Base-by-base conservation (phyloP, 2,888 invertebrate species). In the Pecten maximus region DNA sequence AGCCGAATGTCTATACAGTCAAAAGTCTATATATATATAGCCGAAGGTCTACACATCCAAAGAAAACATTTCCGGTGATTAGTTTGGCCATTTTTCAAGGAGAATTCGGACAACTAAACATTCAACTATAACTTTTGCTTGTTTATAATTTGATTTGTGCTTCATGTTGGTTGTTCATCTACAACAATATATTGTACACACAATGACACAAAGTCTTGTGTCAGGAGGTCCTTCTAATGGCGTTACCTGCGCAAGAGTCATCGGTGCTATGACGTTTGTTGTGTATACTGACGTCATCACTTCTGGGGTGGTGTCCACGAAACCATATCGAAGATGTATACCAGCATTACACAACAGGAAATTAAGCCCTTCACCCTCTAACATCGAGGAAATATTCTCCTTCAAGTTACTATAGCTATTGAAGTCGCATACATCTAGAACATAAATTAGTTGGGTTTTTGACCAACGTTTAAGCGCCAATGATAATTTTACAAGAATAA, bases 281-380 rank as follows among this genome's bases (percentile, higher is more conserved):
- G 90, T 90, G 88, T 88, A 94, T 23, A 50, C 28, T 35, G 86
- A 39, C 87, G 89, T 40, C 93, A 94, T 92, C 6, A 50, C 28
- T 50, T 93, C 93, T 10, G 89, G 44, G 16, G 91, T 92, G 16
- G 89, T 87, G 0, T 91, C 89, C 16, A 89, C 90, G 2, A 93
- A 40, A 50, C 74, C 87, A 39, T 8, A 23, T 23, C 87, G 54
- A 6, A 89, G 40, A 10, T 90, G 23, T 15, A 98, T 97, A 8
- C 98, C 99, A 35, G 99, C 99, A 97, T 99, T 99, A 96, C 99
- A 99, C 93, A 99, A 98, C 0, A 99, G 97, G 50, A 99, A 97
- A 96, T 99, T 99, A 0, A 99, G 97, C 0, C 99, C 99, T 89
- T 97, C 96, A 0, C 97, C 97, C 40, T 92, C 92, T 8, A 94